phyloP scores from a whole-genome alignment of 2,113 vertebrate genomes.

The Oostethus manadensis region DNA sequence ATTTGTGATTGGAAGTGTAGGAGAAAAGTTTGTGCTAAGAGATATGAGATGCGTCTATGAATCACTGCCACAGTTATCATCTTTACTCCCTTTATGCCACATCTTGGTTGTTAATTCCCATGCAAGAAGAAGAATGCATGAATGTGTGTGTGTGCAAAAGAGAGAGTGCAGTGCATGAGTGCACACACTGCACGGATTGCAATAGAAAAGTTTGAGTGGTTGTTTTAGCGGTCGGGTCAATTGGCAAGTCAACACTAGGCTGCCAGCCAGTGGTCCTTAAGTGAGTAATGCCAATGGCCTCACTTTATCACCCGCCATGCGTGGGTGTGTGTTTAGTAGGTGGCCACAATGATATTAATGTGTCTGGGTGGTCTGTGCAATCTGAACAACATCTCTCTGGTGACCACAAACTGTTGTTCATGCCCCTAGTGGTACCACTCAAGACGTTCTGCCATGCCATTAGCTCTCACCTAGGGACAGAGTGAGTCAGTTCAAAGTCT shows the following conservation, averaged over 20 bases:
- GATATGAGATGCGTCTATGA: no score
- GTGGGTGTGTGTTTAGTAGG: conserved; percentile 6
- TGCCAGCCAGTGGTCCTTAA: conserved; percentile 47
- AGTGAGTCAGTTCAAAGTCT: no score
- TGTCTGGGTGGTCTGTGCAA: conserved; percentile 43
- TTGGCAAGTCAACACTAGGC: conserved; percentile 52
- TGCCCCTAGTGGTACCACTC: background rate
- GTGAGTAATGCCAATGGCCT: conserved; percentile 56
- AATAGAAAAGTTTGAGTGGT: conserved; percentile 52
- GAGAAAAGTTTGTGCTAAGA: no score
- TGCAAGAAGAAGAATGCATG: background rate
- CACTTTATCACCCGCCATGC: conserved; percentile 50
- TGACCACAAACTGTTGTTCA: conserved; percentile 20
- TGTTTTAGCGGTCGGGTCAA: conserved; percentile 46
- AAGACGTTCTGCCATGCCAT: no score
- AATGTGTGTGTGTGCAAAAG: conserved; percentile 9
- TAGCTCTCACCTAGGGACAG: no score
- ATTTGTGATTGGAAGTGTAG: background rate
- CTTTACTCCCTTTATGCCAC: no score
- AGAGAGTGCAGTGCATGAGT: background rate
- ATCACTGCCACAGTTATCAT: no score
- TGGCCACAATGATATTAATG: conserved; percentile 55
- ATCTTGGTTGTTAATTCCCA: no score
- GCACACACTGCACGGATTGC: conserved; percentile 30
- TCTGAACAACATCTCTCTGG: conserved; percentile 46